Evolutionary conservation across 2,113 vertebrate genomes (phyloP), one percentile per base, ranked within the genome.

Genomic region (Pungitius pungitius): DNA sequence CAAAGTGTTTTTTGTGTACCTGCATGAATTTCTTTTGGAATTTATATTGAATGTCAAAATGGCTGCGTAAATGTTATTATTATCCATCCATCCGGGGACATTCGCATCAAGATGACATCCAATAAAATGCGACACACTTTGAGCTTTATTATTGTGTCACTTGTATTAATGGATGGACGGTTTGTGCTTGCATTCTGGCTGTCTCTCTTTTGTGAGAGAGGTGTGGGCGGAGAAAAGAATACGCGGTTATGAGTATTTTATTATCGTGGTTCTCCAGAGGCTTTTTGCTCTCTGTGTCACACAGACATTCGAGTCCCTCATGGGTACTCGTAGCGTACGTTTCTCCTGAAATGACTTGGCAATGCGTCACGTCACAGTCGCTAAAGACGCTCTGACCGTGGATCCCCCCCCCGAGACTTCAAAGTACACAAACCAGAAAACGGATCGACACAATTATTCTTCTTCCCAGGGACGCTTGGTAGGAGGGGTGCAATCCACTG

Each of bases 391-490:
- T 60, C 52, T 5, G 8, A 37, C 39, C 52, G 60, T 37, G 10
- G 14, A 13, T 49, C 43, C 37, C 6, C n/a, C 43, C 37, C 20
- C 8, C 10, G n/a, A n/a, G 37, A 61, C 27, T 39, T 12, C 2
- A 45, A 52, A 35, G 20, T 12, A 49, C 35, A 35, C 8, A 22
- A 68, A 71, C 62, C 22, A 67, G 57, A 60, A 42, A 59, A 67
- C 43, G 56, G 15, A 14, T 22, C 58, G 64, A 27, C 8, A 40
- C 65, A 65, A 80, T 66, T 54, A 64, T 30, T 35, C 55, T 75
- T 62, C 69, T 77, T 72, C 72, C 37, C 65, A 27, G 54, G 42
- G 54, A 81, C 67, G 60, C 54, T 78, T 52, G 80, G 76, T 59
- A 75, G 12, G 70, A 70, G 58, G 24, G 8, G 57, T 86, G 69